A percentile compares a stretch with the other conserved stretches of the same genome.
Conservation (phyloP, 2,113 vertebrate species). For the Mirza zaza region DNA sequence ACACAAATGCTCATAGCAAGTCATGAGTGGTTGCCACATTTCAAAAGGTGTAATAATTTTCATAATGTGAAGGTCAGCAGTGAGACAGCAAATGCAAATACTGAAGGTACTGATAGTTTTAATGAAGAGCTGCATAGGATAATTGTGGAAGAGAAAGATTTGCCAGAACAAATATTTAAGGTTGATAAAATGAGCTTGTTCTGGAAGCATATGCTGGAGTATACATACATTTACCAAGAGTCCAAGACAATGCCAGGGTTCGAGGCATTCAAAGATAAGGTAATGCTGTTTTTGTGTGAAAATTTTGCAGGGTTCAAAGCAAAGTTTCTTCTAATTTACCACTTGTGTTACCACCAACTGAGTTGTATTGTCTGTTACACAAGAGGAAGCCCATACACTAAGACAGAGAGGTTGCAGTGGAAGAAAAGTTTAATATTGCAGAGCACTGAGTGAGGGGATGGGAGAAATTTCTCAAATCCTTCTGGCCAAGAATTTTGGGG, state of each 20-base stretch:
- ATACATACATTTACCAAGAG: background rate
- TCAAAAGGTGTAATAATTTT: background rate
- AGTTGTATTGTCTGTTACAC: too few relatives aligned
- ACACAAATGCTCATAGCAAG: background rate
- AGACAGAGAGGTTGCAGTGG: too few relatives aligned
- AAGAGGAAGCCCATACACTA: too few relatives aligned
- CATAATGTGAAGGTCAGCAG: background rate
- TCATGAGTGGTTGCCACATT: background rate
- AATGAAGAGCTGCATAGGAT: background rate
- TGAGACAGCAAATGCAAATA: background rate
- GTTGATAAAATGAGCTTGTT: background rate
- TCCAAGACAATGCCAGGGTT: background rate
- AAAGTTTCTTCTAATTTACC: background rate
- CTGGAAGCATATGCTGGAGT: background rate
- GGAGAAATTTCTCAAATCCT: too few relatives aligned
- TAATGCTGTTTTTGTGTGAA: background rate
- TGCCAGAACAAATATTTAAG: background rate
- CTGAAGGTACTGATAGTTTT: background rate
- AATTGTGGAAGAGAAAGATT: background rate
- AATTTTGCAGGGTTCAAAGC: background rate
- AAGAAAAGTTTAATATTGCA: too few relatives aligned
- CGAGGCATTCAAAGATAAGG: background rate
- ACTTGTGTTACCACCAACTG: too few relatives aligned
- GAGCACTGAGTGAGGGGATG: too few relatives aligned
- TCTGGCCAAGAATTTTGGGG: too few relatives aligned